Evolutionary conservation across 2,888 invertebrate species (phyloP), one percentile per base, ranked within the genome.

Genomic region (Oegoconia quadripuncta): DNA sequence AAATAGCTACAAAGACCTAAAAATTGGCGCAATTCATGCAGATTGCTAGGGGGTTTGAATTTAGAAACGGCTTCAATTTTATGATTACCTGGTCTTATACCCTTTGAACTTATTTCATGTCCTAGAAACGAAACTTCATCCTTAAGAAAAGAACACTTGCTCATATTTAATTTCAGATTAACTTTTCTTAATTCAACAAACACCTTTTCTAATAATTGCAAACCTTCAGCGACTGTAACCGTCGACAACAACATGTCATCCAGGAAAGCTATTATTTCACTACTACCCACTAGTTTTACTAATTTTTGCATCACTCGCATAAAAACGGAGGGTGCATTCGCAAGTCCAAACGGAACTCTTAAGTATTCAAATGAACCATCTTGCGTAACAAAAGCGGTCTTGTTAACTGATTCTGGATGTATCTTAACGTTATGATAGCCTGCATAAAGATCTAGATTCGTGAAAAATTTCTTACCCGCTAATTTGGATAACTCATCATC

Each of bases 1-100:
- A 57, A 57, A 29, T 40, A 58, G 11, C 40, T 41, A 0, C 47
- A 37, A 1, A 59, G 40, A 4, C 52, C 52, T 1, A 56, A 14
- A 22, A 50, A 54, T 17, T 43, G 46, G 3, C 42, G 9, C 12
- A 34, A 8, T 11, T 39, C 18, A 11, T 42, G 36, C 7, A 41
- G 23, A 22, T 44, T 39, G 1, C 8, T 7, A 4, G 39, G 44
- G 1, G 5, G 5, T 15, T 8, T 17, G 11, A 31, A 41, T 1
- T 39, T 12, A 0, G 9, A 9, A 5, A 44, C 38, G 18, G 33
- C 28, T 11, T 36, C 28, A 8, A 41, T 34, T 22, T 44, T 44
- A 3, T 14, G 8, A 1, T 26, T 8, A 0, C 34, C 34, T n/a
- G 44, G 44, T 12, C 17, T 16, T n/a, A 44, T 20, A 4, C 25